Conservation (phyloP, 2,113 vertebrate genomes). For the Otis tarda region DNA sequence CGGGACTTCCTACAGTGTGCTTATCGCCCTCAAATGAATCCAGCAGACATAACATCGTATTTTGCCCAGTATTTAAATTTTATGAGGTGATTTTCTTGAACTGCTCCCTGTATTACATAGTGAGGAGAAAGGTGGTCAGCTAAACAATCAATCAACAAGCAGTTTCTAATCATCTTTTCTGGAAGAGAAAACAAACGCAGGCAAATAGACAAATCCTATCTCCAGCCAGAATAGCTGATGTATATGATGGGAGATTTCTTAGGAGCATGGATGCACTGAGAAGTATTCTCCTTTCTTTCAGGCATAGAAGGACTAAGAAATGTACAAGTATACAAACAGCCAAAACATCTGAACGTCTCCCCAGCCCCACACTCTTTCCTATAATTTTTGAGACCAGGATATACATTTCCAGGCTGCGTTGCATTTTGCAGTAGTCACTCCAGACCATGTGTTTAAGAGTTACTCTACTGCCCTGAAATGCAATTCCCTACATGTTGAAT, state of each 20-base stretch:
- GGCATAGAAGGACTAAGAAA: neutral
- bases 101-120: neutral
- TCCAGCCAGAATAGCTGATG: neutral
- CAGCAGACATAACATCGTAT: slow-evolving; percentile 8
- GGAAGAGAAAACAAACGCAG: slow-evolving; percentile 44
- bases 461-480: neutral
- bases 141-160: slow-evolving; percentile 7
- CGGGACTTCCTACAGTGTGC: neutral
- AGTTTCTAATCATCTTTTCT: slow-evolving; percentile 6
- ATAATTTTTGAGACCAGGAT: neutral
- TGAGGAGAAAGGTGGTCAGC: slow-evolving; percentile 10
- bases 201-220: slow-evolving; percentile 17
- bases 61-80: slow-evolving; percentile 31
- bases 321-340: neutral
- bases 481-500: neutral
- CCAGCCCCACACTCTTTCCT: neutral
- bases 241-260: neutral
- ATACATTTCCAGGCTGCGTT: neutral
- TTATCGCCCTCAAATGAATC: neutral
- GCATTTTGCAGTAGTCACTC: neutral
- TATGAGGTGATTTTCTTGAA: slow-evolving; percentile 22
- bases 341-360: neutral
- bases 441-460: neutral
- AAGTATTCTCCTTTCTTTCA: neutral
- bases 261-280: neutral